Conservation (phyloP, 2,113 vertebrate species). For the Lepisosteus osseus region DNA sequence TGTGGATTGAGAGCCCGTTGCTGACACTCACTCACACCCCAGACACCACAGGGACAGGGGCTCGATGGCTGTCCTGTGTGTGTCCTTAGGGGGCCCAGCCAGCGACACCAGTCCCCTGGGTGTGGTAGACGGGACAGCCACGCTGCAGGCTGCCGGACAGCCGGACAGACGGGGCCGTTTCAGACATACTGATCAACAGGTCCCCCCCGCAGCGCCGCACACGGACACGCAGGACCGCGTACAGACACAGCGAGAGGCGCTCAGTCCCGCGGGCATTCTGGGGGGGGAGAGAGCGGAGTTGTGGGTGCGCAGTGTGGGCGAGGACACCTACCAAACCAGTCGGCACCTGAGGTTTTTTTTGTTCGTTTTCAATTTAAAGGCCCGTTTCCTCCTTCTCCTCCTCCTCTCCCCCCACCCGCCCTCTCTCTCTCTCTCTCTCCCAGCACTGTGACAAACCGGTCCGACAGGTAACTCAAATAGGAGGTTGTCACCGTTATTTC, state of each 20-base stretch:
- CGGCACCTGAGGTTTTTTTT: slow-evolving; percentile 28
- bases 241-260: background rate
- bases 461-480: slow-evolving; percentile 22
- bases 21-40: background rate
- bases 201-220: background rate
- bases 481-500: slow-evolving; percentile 24
- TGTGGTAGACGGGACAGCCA: slow-evolving; percentile 37
- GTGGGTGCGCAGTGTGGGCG: slow-evolving; percentile 6
- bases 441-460: background rate
- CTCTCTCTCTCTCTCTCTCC: slow-evolving; percentile 22
- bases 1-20: background rate
- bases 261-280: slow-evolving; percentile 23
- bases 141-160: slow-evolving; percentile 70
- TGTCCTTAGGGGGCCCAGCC: slow-evolving; percentile 57
- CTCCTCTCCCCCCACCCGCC: background rate
- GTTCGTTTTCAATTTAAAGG: slow-evolving; percentile 40
- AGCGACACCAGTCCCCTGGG: slow-evolving; percentile 61
- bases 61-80: slow-evolving; percentile 43
- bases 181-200: slow-evolving; percentile 51
- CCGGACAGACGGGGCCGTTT: slow-evolving; percentile 22
- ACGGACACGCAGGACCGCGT: background rate
- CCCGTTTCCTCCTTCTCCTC: slow-evolving; percentile 29
- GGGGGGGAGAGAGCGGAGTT: background rate
- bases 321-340: slow-evolving; percentile 9
- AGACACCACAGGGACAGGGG: slow-evolving; percentile 13